Evolutionary conservation across 2,113 vertebrate genomes (phyloP).

Genomic region (Erythrocebus patas): DNA sequence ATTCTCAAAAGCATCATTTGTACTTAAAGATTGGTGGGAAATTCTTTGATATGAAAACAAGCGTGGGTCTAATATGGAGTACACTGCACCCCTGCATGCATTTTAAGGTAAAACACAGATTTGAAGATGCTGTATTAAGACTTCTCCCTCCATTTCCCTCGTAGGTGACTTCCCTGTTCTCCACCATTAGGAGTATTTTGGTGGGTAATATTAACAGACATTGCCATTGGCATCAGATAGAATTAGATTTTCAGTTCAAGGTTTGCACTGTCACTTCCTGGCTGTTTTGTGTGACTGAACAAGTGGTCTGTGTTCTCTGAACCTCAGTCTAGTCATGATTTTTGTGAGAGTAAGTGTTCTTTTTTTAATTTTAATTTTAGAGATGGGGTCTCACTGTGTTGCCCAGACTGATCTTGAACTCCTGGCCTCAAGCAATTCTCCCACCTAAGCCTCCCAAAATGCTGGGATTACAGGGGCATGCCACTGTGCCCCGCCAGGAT

Average conservation of each 20-base stretch:
- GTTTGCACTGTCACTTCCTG: not conserved
- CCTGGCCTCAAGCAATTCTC: no score
- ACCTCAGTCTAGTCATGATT: not conserved
- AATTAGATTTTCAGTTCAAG: not conserved
- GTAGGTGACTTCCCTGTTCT: no score
- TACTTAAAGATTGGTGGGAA: not conserved
- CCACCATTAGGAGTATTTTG: not conserved
- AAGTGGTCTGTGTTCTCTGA: not conserved
- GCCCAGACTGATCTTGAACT: no score
- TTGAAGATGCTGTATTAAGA: not conserved
- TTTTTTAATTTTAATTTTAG: no score
- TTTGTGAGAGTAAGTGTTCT: not conserved
- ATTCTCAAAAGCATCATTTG: not conserved
- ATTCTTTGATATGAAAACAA: not conserved
- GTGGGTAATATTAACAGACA: not conserved
- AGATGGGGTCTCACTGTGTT: no score
- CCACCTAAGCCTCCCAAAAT: no score
- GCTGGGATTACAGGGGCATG: no score
- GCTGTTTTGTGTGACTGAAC: not conserved
- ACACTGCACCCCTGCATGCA: not conserved
- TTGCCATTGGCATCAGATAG: not conserved
- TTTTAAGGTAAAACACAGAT: not conserved
- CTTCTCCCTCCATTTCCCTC: accelerated
- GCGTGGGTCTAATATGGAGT: not conserved
- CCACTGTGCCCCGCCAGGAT: no score